Percentiles rank a stretch among this genome's conserved stretches.
These are phyloP conservation scores for Ascaphus truei DNA, from an alignment of 2,113 vertebrate genomes.

Conservation along the genomic window DNA sequence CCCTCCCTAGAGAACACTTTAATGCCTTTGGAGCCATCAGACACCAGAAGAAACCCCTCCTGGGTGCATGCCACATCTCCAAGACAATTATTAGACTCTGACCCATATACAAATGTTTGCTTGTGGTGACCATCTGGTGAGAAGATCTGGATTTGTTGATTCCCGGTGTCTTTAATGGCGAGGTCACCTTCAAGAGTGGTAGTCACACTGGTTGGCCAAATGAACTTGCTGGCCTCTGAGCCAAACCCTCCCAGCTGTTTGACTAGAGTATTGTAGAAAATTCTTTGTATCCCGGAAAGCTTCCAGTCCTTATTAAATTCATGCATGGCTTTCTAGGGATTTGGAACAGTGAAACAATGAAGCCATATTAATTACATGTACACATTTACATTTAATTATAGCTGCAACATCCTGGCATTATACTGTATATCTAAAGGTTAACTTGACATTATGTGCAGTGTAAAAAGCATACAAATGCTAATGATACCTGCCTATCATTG, in stretches of 20 bases:
- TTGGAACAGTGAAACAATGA: too few species aligned
- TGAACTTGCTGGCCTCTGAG: conserved; percentile 22
- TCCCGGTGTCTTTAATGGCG: conserved; percentile 26
- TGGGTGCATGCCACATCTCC: not conserved
- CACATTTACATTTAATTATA: not conserved
- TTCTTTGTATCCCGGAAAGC: conserved; percentile 30
- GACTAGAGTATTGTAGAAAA: conserved; percentile 36
- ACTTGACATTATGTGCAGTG: conserved; percentile 4
- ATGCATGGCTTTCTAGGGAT: conserved; percentile 20
- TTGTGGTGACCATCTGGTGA: not conserved
- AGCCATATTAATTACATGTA: too few species aligned
- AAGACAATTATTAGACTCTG: conserved; percentile 7
- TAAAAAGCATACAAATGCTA: not conserved
- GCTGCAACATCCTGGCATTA: not conserved
- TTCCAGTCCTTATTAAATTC: conserved; percentile 37
- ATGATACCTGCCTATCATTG: not conserved
- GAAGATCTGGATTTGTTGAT: not conserved
- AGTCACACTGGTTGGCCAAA: conserved; percentile 19
- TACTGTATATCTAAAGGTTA: not conserved
- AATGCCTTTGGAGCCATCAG: conserved; percentile 16
- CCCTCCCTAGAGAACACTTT: conserved; percentile 38
- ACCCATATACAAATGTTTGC: conserved; percentile 12
- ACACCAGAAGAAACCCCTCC: conserved; percentile 18
- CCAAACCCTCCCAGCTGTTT: conserved; percentile 8
- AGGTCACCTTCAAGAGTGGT: conserved; percentile 20